Conservation (phyloP, 2,797 vertebrate genomes). For the Anguilla anguilla region DNA sequence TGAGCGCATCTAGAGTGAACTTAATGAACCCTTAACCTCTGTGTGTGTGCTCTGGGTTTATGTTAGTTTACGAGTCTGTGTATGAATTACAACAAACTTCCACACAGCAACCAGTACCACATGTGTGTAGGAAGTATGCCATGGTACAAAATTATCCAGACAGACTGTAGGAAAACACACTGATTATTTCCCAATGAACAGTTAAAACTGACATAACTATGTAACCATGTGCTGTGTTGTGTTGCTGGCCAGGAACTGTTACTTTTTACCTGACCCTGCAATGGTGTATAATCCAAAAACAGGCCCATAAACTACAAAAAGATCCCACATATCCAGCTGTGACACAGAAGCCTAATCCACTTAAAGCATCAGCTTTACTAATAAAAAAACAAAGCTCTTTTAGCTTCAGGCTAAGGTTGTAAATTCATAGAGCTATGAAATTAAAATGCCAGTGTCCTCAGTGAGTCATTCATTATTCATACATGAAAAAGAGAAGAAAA, state of each 20-base stretch:
- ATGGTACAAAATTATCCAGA: not conserved
- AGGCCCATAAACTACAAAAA: conserved; percentile 60
- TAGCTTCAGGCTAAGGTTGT: conserved; percentile 65
- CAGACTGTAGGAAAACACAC: not conserved
- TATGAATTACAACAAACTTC: not conserved
- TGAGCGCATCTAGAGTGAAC: not conserved
- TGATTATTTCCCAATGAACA: not conserved
- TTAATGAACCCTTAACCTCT: not conserved
- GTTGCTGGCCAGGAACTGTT: not conserved
- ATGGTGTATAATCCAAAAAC: conserved; percentile 58
- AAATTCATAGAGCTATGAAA: conserved; percentile 82
- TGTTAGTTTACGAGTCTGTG: not conserved
- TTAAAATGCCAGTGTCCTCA: conserved; percentile 75
- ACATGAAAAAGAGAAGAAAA: conserved; percentile 60
- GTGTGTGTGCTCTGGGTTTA: not conserved
- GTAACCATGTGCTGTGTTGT: not conserved
- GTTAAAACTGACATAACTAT: not conserved
- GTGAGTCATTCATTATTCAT: conserved; percentile 79
- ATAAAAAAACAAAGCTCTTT: conserved; percentile 58
- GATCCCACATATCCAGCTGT: conserved; percentile 68
- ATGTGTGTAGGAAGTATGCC: not conserved
- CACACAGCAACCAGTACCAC: not conserved
- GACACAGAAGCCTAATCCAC: conserved; percentile 67
- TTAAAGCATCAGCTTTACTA: conserved; percentile 58
- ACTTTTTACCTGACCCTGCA: conserved; percentile 49